Evolutionary conservation across 2,888 invertebrate species (phyloP).

Genomic region (Druceiella hillmani): DNA sequence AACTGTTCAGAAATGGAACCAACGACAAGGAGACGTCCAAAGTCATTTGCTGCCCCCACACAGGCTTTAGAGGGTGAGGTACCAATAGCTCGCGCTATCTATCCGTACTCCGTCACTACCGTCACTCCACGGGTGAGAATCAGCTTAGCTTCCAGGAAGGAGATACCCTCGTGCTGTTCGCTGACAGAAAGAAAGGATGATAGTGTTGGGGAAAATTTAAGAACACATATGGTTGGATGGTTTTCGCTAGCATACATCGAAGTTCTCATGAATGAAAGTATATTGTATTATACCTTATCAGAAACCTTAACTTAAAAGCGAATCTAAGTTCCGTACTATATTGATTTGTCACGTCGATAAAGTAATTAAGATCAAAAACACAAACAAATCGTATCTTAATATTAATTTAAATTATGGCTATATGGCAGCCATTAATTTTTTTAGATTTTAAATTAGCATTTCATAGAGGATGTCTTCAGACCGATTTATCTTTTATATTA

Average conservation of each 20-base stretch:
- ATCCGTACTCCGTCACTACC: too few relatives aligned
- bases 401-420: too few relatives aligned
- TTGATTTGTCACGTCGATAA: too few relatives aligned
- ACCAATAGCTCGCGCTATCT: constrained; percentile 77
- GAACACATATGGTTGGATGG: constrained; percentile 92
- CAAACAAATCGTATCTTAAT: too few relatives aligned
- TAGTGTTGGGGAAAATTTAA: constrained; percentile 93
- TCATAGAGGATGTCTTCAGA: too few relatives aligned
- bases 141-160: constrained; percentile 90
- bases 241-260: constrained; percentile 95
- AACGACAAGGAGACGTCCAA: constrained; percentile 51
- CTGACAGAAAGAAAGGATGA: constrained; percentile 92
- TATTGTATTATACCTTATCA: constrained; percentile 40
- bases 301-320: too few relatives aligned
- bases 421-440: too few relatives aligned
- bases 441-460: too few relatives aligned
- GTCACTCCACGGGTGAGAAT: constrained; percentile 83
- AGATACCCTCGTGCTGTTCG: constrained; percentile 81
- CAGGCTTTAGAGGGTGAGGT: constrained; percentile 59
- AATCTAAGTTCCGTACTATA: too few relatives aligned
- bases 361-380: too few relatives aligned
- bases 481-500: too few relatives aligned
- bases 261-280: constrained; percentile 61
- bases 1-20: too few relatives aligned
- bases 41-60: constrained; percentile 59